phyloP scores from a whole-genome alignment of 2,888 invertebrate genomes.

The Ferrisia virgata region DNA sequence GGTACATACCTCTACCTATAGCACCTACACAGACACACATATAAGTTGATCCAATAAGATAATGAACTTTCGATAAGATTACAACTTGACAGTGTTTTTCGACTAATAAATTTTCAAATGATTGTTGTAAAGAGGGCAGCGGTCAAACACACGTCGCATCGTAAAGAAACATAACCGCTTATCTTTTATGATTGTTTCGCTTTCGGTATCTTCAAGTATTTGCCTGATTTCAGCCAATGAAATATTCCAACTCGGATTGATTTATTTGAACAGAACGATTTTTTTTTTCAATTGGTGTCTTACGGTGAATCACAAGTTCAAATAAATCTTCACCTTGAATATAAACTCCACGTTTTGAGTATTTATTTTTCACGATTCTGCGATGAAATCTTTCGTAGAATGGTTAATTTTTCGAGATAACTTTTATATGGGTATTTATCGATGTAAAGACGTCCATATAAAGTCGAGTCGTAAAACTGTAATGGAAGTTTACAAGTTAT shows the following conservation, averaged over 20 bases:
- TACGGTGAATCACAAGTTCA: not conserved
- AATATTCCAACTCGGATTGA: not conserved
- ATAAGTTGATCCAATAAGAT: too few relatives aligned
- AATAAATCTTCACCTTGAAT: conserved; percentile 1
- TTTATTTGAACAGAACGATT: not conserved
- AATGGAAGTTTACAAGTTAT: too few relatives aligned
- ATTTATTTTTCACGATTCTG: not conserved
- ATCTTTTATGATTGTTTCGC: not conserved
- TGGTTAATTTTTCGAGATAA: not conserved
- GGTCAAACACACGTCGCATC: not conserved
- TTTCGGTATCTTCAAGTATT: not conserved
- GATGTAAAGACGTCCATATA: too few relatives aligned
- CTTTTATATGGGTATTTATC: too few relatives aligned
- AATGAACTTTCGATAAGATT: too few relatives aligned
- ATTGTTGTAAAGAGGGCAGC: not conserved
- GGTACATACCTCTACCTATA: too few relatives aligned
- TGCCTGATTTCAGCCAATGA: not conserved
- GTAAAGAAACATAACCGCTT: not conserved
- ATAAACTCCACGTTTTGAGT: not conserved
- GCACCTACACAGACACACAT: too few relatives aligned
- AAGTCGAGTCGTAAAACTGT: too few relatives aligned
- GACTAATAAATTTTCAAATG: not conserved
- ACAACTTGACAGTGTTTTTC: too few relatives aligned
- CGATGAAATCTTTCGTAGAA: not conserved
- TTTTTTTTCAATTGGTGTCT: not conserved